Evolutionary conservation across 2,888 invertebrate genomes (phyloP).

Genomic region (Gandaritis pyraliata): DNA sequence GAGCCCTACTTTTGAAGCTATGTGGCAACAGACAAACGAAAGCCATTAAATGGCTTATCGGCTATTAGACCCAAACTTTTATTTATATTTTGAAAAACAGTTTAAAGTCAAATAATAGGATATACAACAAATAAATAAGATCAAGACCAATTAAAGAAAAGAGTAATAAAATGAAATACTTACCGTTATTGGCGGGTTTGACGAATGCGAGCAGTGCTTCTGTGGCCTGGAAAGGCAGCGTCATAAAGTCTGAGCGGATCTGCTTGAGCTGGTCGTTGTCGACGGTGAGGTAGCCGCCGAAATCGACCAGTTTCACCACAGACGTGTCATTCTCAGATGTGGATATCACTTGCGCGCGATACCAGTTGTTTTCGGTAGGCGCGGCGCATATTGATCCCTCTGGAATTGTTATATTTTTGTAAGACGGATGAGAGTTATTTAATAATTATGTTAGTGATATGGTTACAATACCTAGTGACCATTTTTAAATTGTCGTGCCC

Average conservation of each 20-base stretch:
- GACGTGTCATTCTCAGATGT: slow-evolving; percentile 88
- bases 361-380: slow-evolving; percentile 94
- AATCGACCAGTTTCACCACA: slow-evolving; percentile 95
- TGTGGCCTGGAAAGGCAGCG: slow-evolving; percentile 98
- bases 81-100: no score
- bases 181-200: slow-evolving; percentile 89
- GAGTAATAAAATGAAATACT: slow-evolving; percentile 23
- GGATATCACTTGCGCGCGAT: slow-evolving; percentile 91
- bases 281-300: slow-evolving; percentile 95
- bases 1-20: no score
- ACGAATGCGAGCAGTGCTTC: slow-evolving; percentile 97
- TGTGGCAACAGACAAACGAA: no score
- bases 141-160: no score
- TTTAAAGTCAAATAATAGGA: no score
- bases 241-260: slow-evolving; percentile 96
- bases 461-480: no score
- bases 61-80: no score
- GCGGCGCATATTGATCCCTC: slow-evolving; percentile 96
- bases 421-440: background rate
- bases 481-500: no score
- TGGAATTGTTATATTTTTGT: slow-evolving; percentile 55
- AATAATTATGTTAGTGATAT: no score
- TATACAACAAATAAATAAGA: no score
- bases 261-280: slow-evolving; percentile 92
- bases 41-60: no score